Evolutionary conservation across 2,797 vertebrate species (phyloP), one percentile per base, ranked within the genome.

Genomic region (Erpetoichthys calabaricus): DNA sequence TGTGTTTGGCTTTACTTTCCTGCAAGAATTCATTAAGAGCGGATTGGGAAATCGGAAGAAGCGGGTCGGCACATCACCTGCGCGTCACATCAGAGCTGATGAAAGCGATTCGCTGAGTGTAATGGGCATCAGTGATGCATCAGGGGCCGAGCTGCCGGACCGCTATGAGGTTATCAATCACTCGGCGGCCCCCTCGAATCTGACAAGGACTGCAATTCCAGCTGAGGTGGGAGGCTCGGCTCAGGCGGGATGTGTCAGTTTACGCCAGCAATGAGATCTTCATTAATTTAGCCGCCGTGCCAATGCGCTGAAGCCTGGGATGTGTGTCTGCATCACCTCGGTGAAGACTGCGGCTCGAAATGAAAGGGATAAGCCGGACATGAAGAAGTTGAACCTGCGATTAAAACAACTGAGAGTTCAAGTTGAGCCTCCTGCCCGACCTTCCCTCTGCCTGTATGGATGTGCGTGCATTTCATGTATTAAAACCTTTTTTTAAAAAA

Each of bases 111-210:
- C 67, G 49, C 64, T 68, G 62, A 64, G 65, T 57, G 57, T 63
- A 70, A 69, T 69, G 67, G 44, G 25, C 65, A 68, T 65, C 62
- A 65, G 46, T 3, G 51, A 67, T 62, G 56, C 58, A 45, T 69
- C 65, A 72, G 60, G 59, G 63, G 25, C 51, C 60, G 63, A 57
- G 69, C 64, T 57, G 10, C 56, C 49, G 60, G 61, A 43, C 57
- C 47, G 60, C 59, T 55, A 5, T 25, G 44, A 68, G 57, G 53
- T 63, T 64, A 65, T 70, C 65, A 60, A 58, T 70, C 65, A 65
- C 56, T 62, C 3, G 1, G 25, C 25, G 25, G 54, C 42, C 65
- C 59, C 50, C 63, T 63, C 59, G 60, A 63, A 68, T 64, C 58
- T 65, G 67, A 64, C 60, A 55, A 54, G 51, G 60, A 46, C 59